Evolutionary conservation across 2,113 vertebrate species (phyloP).

Genomic region (Gallinago undulata): DNA sequence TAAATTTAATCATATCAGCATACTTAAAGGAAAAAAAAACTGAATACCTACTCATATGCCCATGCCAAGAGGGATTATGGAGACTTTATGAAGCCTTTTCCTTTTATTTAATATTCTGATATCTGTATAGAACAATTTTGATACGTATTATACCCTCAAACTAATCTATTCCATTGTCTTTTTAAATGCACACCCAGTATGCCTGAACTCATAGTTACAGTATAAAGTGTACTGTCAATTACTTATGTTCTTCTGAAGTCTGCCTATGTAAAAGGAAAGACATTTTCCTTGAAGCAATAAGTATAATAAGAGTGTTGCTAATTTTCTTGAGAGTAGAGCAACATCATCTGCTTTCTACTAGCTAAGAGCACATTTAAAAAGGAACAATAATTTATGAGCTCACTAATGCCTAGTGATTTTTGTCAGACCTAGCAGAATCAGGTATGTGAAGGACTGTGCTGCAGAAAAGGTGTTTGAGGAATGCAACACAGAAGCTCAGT

Average conservation of each 20-base stretch:
- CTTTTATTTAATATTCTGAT: constrained; percentile 52
- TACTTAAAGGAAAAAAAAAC: background rate
- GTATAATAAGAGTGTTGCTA: background rate
- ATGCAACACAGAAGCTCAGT: background rate
- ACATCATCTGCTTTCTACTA: background rate
- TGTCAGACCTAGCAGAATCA: background rate
- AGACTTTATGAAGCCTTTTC: constrained; percentile 28
- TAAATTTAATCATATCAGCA: constrained; percentile 53
- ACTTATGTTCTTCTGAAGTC: background rate
- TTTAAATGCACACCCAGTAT: background rate
- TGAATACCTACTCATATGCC: constrained; percentile 4
- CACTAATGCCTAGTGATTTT: background rate
- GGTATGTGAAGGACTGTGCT: background rate
- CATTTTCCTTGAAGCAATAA: background rate
- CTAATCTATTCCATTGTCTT: constrained; percentile 34
- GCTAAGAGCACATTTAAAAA: background rate
- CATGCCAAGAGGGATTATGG: constrained; percentile 32
- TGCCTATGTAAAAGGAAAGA: background rate
- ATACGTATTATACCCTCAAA: background rate
- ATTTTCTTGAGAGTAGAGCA: background rate
- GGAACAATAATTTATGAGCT: background rate
- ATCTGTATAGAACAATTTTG: constrained; percentile 35
- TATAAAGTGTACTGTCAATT: background rate
- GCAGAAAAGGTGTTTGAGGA: background rate
- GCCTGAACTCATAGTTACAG: background rate